Percentiles rank a stretch among this genome's conserved stretches.
phyloP scores from a whole-genome alignment of 2,888 invertebrate species.

The Dysmachus trigonus region DNA sequence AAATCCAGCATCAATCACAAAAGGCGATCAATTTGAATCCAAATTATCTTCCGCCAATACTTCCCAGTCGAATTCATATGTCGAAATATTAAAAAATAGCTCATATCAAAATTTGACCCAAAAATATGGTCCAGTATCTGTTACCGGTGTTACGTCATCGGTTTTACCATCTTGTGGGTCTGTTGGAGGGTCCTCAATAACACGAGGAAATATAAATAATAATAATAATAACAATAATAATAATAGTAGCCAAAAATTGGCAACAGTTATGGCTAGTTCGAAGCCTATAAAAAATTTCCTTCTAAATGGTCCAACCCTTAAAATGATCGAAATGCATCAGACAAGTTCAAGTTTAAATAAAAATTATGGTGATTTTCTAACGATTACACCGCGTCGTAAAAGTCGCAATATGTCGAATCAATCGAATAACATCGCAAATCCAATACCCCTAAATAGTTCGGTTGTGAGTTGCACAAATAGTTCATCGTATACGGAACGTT shows the following conservation, averaged over 20 bases:
- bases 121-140: neutral
- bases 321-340: conserved; percentile 47
- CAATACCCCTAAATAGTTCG: neutral
- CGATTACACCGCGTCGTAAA: conserved; percentile 58
- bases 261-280: conserved; percentile 39
- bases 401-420: conserved; percentile 53
- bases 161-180: neutral
- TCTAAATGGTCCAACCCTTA: conserved; percentile 39
- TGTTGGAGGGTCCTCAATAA: conserved; percentile 23
- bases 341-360: conserved; percentile 55
- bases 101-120: conserved; percentile 36
- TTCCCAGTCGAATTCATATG: conserved; percentile 60
- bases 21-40: conserved; percentile 54
- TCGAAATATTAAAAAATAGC: conserved; percentile 58
- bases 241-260: neutral
- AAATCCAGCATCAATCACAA: conserved; percentile 53
- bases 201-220: neutral
- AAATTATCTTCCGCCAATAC: conserved; percentile 54
- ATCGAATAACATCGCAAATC: neutral
- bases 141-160: neutral
- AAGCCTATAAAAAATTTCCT: conserved; percentile 35
- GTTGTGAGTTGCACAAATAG: conserved; percentile 1
- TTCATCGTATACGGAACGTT: conserved; percentile 47
- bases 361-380: conserved; percentile 60
- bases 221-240: no score